Evolutionary conservation across 2,797 vertebrate genomes (phyloP).

Genomic region (Coilia nasus): DNA sequence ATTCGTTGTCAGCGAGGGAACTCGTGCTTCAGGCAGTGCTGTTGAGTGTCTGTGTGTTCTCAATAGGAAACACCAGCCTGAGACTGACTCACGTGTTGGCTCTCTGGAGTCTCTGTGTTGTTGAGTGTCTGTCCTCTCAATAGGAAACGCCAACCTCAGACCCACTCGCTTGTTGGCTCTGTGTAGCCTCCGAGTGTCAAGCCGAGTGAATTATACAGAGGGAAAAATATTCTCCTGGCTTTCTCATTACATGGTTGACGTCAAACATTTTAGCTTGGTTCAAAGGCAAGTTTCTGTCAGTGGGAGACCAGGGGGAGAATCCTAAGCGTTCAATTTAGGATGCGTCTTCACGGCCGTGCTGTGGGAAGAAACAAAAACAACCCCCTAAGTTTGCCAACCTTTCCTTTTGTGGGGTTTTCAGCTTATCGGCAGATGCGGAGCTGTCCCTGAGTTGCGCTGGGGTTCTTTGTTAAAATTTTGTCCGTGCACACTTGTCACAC

Average conservation of each 20-base stretch:
- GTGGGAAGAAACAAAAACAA: not conserved
- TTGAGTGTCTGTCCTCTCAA: not conserved
- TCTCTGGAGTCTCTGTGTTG: not conserved
- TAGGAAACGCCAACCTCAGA: not conserved
- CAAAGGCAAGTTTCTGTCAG: not conserved
- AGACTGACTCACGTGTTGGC: not conserved
- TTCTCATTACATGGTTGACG: not conserved
- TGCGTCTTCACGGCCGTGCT: not conserved
- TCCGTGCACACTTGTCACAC: too few relatives aligned
- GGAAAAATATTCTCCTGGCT: not conserved
- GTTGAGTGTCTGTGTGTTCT: not conserved
- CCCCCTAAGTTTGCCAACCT: not conserved
- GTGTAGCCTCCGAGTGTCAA: not conserved
- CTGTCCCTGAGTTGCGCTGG: too few relatives aligned
- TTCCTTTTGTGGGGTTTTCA: not conserved
- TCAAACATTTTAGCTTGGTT: not conserved
- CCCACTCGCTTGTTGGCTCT: not conserved
- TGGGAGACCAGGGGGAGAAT: not conserved
- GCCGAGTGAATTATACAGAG: not conserved
- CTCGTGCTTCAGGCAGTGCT: not conserved
- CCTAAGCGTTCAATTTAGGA: not conserved
- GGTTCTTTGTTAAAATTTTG: too few relatives aligned
- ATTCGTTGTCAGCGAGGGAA: not conserved
- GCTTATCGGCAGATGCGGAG: too few relatives aligned
- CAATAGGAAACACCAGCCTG: not conserved